Evolutionary conservation across 2,797 vertebrate genomes (phyloP), one percentile per base, ranked within the genome.

Genomic region (Cetoscarus ocellatus): DNA sequence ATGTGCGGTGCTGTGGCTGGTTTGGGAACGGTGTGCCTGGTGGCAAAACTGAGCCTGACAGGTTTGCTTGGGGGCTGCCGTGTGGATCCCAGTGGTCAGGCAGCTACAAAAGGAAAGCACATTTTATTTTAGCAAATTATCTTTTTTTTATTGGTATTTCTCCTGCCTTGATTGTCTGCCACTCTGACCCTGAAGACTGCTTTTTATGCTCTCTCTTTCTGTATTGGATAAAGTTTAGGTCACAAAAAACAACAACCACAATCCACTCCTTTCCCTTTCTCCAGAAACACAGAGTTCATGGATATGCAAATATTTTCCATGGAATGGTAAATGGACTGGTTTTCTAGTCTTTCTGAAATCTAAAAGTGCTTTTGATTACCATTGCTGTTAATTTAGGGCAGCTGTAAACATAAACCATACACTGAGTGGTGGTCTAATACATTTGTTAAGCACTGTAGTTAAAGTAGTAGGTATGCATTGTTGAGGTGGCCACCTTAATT

Each of bases 51-150:
- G 95, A 91, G 81, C 95, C 96, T 11, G 96, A 96, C 58, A 97
- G 84, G 81, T 96, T 96, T 3, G 96, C 95, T 77, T 98, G 97
- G 70, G 98, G 98, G 88, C 97, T 99, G 86, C 97, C 96, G 84
- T 98, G 97, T 51, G 96, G 96, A 79, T 98, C 97, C 98, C 98
- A 99, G 84, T 96, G 94, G 70, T 97, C 96, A 80, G 95, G 94
- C 75, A 97, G 86, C 96, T 97, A 79, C 19, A 92, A 88, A 50
- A 27, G 82, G 53, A 86, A 58, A 77, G 44, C 34, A 50, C 45
- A 3, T 52, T 18, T 19, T 18, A 27, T 6, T 27, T 50, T 13
- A 50, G 48, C 17, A 5, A 19, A n/a, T n/a, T n/a, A n/a, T n/a
- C n/a, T n/a, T n/a, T n/a, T n/a, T n/a, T n/a, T n/a, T n/a, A n/a